phyloP scores from a whole-genome alignment of 2,113 vertebrate genomes.

The Hydrochoerus hydrochaeris region DNA sequence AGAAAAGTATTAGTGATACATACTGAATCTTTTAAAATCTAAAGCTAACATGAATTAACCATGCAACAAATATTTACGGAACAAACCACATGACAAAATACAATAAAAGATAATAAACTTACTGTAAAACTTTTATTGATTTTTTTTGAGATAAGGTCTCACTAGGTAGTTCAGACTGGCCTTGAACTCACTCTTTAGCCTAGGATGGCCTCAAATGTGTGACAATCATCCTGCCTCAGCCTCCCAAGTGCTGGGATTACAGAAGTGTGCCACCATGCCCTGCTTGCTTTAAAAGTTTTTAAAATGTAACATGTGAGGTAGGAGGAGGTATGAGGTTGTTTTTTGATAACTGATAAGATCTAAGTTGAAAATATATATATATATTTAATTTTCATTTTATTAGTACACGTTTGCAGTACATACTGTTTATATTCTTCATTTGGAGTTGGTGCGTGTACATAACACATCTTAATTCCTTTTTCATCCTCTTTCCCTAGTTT shows the following conservation, averaged over 20 bases:
- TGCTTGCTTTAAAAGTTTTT: not conserved
- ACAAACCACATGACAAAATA: constrained; percentile 6
- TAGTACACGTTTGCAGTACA: not conserved
- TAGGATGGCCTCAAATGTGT: too few species aligned
- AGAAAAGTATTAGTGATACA: not conserved
- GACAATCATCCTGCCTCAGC: too few species aligned
- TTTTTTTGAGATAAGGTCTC: too few species aligned
- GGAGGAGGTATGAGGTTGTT: not conserved
- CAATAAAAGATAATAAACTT: constrained; percentile 18
- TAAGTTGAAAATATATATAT: not conserved
- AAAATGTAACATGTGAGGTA: not conserved
- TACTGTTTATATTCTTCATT: not conserved
- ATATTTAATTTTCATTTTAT: not conserved
- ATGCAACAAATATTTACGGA: not conserved
- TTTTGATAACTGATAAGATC: not conserved
- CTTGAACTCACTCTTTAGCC: too few species aligned
- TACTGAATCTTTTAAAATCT: not conserved
- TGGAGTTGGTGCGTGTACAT: not conserved
- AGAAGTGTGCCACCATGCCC: too few species aligned
- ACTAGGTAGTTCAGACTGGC: too few species aligned
- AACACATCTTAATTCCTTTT: not conserved
- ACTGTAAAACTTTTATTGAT: not conserved
- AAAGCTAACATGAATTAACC: constrained; percentile 1
- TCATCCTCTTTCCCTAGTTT: not conserved
- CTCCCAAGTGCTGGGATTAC: too few species aligned